Evolutionary conservation across 2,888 invertebrate species (phyloP), one percentile per base, ranked within the genome.

Genomic region (Coleophora flavipennella): DNA sequence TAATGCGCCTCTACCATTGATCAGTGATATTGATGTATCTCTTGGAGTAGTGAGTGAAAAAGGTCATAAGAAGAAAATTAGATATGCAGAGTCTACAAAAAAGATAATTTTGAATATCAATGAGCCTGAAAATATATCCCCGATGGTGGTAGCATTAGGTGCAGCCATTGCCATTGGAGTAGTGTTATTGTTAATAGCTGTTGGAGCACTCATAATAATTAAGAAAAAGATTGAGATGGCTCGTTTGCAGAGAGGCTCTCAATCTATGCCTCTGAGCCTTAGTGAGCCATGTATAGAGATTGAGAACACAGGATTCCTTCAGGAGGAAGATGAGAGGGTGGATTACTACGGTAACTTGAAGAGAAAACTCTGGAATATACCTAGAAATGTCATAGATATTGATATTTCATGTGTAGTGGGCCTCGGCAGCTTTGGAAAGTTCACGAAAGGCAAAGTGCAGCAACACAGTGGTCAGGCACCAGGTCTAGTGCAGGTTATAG

Each of bases 261-360:
- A 85, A 43, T 78, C 85, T 0, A 75, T 85, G 75, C 92, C 93
- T 0, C 67, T 94, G 13, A 93, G 92, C 57, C 72, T 93, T 25
- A 93, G 93, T 59, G 92, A 93, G 42, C 92, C 93, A 0, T 89
- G 92, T 57, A 87, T 92, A 45, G 93, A 93, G 75, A 88, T 92
- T 64, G 94, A 93, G 66, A 94, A 93, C 62, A 88, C 91, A 53
- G 93, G 91, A 0, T 94, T 92, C 53, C 84, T 93, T 13, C 89
- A 90, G 13, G 93, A 93, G 54, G 91, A 91, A 46, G 87, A 90
- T 31, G 87, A 88, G 48, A 83, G 88, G 50, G 79, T 87, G 1
- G 91, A 92, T 57, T 88, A 92, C 57, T 93, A 92, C 57, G 88
- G 90, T 38, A 90, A 90, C 48, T 79, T 95, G 34, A 93, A 92